Percentiles rank a stretch among this genome's conserved stretches.
Conservation (phyloP, 2,113 vertebrate genomes). For the Lepus timidus region DNA sequence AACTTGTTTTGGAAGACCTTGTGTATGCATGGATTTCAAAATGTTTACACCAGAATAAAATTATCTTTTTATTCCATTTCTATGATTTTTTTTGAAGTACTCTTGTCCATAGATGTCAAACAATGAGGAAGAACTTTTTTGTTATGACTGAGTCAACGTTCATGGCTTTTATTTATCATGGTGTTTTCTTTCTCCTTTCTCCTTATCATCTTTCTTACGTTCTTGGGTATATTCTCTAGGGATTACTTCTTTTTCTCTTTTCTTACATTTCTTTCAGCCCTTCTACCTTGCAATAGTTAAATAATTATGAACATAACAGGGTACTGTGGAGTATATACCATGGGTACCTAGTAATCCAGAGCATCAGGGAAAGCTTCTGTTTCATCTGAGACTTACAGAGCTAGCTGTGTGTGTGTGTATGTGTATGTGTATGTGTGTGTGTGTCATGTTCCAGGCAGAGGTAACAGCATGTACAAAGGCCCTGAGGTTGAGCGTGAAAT, state of each 20-base stretch:
- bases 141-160: neutral
- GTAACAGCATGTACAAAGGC: neutral
- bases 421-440: neutral
- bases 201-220: neutral
- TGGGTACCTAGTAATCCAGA: neutral
- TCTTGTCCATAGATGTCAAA: neutral
- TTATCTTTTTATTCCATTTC: too few relatives aligned
- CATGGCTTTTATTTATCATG: neutral
- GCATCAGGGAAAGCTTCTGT: neutral
- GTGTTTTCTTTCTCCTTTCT: neutral
- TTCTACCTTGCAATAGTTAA: fast-evolving
- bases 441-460: neutral
- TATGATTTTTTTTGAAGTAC: too few relatives aligned
- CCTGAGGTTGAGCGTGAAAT: neutral
- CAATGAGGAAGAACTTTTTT: neutral
- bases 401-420: neutral
- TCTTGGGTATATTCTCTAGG: neutral
- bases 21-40: too few relatives aligned
- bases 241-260: neutral
- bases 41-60: too few relatives aligned
- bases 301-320: neutral
- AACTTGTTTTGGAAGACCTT: too few relatives aligned
- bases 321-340: neutral
- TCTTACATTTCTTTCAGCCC: neutral
- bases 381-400: constrained; percentile 10